Conservation (phyloP, 2,888 invertebrate species). For the Taphrorychus bicolor region DNA sequence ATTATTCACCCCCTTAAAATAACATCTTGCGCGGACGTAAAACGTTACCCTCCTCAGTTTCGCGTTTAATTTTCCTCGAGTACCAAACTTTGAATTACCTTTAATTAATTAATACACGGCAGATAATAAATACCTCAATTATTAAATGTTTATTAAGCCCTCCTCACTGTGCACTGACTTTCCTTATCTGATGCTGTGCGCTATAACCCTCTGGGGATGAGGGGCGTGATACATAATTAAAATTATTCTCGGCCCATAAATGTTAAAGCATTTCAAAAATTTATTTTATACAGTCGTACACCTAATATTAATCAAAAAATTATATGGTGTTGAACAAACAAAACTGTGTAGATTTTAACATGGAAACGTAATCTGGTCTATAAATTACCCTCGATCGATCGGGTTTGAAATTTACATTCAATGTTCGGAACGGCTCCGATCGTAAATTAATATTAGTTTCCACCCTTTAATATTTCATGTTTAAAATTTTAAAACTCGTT, state of each 20-base stretch:
- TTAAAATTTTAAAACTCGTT: slow-evolving; percentile 28
- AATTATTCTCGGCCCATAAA: background rate
- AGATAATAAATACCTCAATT: slow-evolving; percentile 31
- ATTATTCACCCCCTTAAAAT: slow-evolving; percentile 2
- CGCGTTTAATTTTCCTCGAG: slow-evolving; percentile 26
- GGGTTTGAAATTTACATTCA: slow-evolving; percentile 29
- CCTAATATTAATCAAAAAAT: slow-evolving; percentile 30
- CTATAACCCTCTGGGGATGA: background rate
- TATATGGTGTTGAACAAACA: slow-evolving; percentile 29
- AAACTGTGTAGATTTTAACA: slow-evolving; percentile 34
- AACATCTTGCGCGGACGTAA: slow-evolving; percentile 11
- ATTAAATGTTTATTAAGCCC: slow-evolving; percentile 29
- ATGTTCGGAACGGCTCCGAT: slow-evolving; percentile 26
- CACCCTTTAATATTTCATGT: slow-evolving; percentile 32
- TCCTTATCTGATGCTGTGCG: slow-evolving; percentile 1
- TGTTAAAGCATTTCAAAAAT: background rate
- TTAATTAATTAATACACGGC: slow-evolving; percentile 28
- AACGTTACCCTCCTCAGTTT: slow-evolving; percentile 14
- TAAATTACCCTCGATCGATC: slow-evolving; percentile 33
- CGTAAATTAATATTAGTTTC: slow-evolving; percentile 37
- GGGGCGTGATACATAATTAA: background rate
- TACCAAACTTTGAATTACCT: slow-evolving; percentile 28
- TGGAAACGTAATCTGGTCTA: slow-evolving; percentile 29
- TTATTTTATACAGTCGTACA: background rate
- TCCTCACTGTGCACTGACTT: slow-evolving; percentile 11